phyloP scores from a whole-genome alignment of 2,113 vertebrate genomes.

The Cynocephalus volans region DNA sequence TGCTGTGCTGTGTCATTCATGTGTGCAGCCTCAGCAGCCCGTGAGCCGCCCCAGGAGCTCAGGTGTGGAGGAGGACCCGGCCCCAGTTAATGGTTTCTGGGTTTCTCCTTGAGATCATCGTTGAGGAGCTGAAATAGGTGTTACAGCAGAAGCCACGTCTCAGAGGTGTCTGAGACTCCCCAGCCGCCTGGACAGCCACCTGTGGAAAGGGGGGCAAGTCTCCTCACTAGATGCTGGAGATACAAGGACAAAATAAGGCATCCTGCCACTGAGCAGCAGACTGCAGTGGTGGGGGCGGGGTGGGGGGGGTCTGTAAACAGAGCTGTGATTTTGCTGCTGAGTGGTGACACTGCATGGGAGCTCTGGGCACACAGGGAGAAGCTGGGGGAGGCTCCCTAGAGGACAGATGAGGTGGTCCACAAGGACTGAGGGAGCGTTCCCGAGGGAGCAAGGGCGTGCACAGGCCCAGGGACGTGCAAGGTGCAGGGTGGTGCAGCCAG shows the following conservation, averaged over 20 bases:
- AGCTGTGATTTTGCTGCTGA: fast-evolving
- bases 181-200: neutral
- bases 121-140: neutral
- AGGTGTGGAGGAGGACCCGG: too few species aligned
- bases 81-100: neutral
- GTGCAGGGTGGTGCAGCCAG: neutral
- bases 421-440: fast-evolving
- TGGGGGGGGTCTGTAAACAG: neutral
- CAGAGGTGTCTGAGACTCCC: neutral
- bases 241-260: neutral
- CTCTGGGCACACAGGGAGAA: neutral
- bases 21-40: neutral
- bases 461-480: too few species aligned
- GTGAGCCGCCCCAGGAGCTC: neutral
- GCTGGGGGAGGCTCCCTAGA: too few species aligned
- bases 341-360: neutral
- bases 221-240: neutral
- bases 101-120: neutral
- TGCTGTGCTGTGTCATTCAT: neutral
- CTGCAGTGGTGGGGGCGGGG: fast-evolving
- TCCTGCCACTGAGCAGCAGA: fast-evolving
- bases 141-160: neutral
- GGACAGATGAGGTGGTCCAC: fast-evolving
- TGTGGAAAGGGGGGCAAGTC: too few species aligned
- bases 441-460: neutral